A percentile compares a stretch with the other conserved stretches of the same genome.
Conservation (phyloP, 2,113 vertebrate genomes). For the Myocastor coypus region DNA sequence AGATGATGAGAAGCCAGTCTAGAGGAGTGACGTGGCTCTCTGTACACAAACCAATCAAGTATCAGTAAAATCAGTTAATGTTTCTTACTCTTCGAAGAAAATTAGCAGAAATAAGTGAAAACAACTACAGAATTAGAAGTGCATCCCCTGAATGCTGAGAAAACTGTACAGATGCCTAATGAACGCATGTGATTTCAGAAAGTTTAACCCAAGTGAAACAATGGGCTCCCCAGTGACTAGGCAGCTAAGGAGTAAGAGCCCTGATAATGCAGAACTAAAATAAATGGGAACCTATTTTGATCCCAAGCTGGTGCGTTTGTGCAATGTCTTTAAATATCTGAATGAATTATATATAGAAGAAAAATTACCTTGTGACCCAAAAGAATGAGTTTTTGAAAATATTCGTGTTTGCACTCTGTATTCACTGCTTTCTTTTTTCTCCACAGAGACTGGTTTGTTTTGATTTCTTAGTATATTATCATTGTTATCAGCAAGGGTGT, state of each 20-base stretch:
- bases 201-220: not conserved
- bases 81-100: not conserved
- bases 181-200: not conserved
- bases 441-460: not conserved
- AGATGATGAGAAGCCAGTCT: not conserved
- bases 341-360: not conserved
- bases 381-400: not conserved
- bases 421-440: not conserved
- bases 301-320: not conserved
- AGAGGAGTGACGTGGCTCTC: not conserved
- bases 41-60: not conserved
- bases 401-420: not conserved
- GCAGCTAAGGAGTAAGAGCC: not conserved
- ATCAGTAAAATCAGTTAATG: not conserved
- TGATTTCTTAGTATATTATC: not conserved
- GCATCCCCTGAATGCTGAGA: not conserved
- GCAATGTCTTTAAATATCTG: not conserved
- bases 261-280: not conserved
- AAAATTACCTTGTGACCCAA: not conserved
- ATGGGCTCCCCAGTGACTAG: not conserved
- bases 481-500: not conserved
- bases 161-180: not conserved
- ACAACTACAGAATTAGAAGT: not conserved
- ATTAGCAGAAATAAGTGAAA: not conserved
- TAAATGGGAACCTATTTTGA: conserved; percentile 6